phyloP scores from a whole-genome alignment of 2,888 invertebrate species.

The Sminthurinus aureus region DNA sequence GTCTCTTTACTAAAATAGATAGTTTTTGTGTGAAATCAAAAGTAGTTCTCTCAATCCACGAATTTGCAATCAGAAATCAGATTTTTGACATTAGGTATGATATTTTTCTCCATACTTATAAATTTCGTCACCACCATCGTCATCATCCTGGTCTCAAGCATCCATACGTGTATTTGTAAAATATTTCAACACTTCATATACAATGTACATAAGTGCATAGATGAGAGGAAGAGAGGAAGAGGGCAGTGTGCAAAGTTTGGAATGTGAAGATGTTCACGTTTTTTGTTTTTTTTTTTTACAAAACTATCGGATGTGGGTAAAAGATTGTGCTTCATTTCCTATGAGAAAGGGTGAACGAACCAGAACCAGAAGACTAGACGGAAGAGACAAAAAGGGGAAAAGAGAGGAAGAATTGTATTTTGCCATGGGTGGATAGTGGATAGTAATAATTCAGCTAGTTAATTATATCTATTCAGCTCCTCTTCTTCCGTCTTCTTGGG shows the following conservation, averaged over 20 bases:
- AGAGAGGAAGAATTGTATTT: neutral
- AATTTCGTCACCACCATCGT: no score
- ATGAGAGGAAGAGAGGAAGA: no score
- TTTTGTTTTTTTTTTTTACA: constrained; percentile 4
- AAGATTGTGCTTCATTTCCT: constrained; percentile 29
- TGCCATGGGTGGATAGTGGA: neutral
- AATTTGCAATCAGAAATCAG: neutral
- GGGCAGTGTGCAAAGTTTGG: no score
- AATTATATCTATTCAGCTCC: neutral
- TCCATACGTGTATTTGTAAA: neutral
- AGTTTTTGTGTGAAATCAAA: constrained; percentile 12
- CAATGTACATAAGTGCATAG: no score
- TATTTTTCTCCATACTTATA: no score
- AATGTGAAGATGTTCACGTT: neutral
- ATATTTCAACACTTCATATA: neutral
- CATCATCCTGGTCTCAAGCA: neutral
- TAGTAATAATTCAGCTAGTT: neutral
- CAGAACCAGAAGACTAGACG: constrained; percentile 26
- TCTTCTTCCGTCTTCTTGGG: neutral
- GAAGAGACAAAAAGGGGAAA: constrained; percentile 22
- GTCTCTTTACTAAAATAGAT: neutral
- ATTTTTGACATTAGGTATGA: neutral
- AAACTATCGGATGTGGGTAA: constrained; percentile 38
- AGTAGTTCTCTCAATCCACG: constrained; percentile 9
- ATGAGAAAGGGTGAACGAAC: constrained; percentile 51